Evolutionary conservation across 2,888 invertebrate genomes (phyloP).

Genomic region (Exocentrus adspersus): DNA sequence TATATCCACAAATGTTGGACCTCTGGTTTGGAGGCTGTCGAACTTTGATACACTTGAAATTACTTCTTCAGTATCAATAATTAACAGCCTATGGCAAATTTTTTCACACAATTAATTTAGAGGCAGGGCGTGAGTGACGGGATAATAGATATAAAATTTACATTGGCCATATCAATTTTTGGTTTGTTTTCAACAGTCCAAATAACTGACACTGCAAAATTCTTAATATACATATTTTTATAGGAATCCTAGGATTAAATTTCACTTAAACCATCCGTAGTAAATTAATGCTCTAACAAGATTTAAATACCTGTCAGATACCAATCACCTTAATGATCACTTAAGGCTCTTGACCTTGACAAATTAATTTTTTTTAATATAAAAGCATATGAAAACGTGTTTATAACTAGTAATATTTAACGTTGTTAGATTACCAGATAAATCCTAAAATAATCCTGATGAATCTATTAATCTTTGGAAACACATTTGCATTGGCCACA

Average conservation of each 20-base stretch:
- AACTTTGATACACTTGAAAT: not conserved
- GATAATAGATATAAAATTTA: too few relatives aligned
- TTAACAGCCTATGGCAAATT: not conserved
- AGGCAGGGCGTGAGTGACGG: too few relatives aligned
- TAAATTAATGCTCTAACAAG: conserved; percentile 3
- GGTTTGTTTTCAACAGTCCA: too few relatives aligned
- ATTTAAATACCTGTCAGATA: not conserved
- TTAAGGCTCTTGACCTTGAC: not conserved
- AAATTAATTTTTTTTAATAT: not conserved
- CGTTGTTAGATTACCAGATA: not conserved
- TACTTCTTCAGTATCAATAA: not conserved
- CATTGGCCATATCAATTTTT: too few relatives aligned
- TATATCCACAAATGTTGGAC: conserved; percentile 1
- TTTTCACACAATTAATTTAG: too few relatives aligned
- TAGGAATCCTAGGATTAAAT: not conserved
- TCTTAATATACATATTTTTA: not conserved
- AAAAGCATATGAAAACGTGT: not conserved
- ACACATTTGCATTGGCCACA: not conserved
- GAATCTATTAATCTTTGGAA: not conserved
- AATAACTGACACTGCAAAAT: too few relatives aligned
- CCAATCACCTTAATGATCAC: not conserved
- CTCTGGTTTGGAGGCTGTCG: not conserved
- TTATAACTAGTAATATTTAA: not conserved
- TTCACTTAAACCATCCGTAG: not conserved
- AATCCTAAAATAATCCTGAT: not conserved